A percentile compares a stretch with the other conserved stretches of the same genome.
phyloP scores from a whole-genome alignment of 2,888 invertebrate genomes.

The Opisthograptis luteolata region DNA sequence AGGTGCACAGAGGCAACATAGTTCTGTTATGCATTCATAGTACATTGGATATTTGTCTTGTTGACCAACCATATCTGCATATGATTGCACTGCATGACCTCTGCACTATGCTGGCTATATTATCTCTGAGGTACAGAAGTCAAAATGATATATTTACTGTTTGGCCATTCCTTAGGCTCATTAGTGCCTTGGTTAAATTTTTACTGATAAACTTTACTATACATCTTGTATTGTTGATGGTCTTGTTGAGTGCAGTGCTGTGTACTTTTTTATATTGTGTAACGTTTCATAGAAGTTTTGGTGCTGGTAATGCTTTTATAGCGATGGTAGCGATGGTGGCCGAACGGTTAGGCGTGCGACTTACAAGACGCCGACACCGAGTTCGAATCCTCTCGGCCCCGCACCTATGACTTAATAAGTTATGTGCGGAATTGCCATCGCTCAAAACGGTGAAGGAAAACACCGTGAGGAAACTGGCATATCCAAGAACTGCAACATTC shows the following conservation, averaged over 20 bases:
- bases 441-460: too few relatives aligned
- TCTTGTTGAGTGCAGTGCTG: conserved; percentile 1
- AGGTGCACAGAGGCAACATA: background rate
- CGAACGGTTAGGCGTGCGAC: too few relatives aligned
- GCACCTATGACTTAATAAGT: too few relatives aligned
- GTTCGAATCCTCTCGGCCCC: too few relatives aligned
- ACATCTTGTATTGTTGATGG: background rate
- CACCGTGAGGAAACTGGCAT: too few relatives aligned
- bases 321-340: too few relatives aligned
- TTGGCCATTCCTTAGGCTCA: conserved; percentile 21
- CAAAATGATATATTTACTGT: conserved; percentile 60
- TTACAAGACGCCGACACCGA: too few relatives aligned
- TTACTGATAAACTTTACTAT: conserved; percentile 36
- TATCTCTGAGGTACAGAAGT: conserved; percentile 76
- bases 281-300: too few relatives aligned
- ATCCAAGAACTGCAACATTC: too few relatives aligned
- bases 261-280: background rate
- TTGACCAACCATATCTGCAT: conserved; percentile 67
- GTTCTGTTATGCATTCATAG: conserved; percentile 47
- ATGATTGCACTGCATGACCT: conserved; percentile 81
- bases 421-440: too few relatives aligned
- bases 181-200: conserved; percentile 43
- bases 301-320: too few relatives aligned
- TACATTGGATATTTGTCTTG: conserved; percentile 67
- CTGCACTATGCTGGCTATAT: conserved; percentile 63